Conservation (phyloP, 2,888 invertebrate species). For the Oscheius sp. region DNA sequence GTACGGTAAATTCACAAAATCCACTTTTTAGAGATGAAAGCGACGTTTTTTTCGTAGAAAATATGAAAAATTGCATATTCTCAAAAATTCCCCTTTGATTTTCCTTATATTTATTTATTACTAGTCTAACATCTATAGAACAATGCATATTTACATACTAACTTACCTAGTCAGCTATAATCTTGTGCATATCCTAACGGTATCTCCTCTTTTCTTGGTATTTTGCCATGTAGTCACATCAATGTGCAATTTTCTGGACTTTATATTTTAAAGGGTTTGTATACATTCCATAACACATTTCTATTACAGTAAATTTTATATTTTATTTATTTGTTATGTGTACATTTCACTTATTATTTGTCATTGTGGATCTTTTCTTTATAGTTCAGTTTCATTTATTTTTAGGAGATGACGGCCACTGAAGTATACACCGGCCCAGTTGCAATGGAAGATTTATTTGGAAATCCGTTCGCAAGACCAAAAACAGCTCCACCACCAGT, state of each 20-base stretch:
- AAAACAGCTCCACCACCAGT: slow-evolving; percentile 37
- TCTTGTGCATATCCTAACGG: neutral
- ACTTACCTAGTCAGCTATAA: neutral
- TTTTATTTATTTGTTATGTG: neutral
- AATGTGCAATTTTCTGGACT: no score
- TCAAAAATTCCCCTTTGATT: no score
- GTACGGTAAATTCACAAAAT: neutral
- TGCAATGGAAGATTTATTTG: slow-evolving; percentile 61
- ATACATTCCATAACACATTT: slow-evolving; percentile 3
- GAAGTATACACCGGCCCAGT: slow-evolving; percentile 10
- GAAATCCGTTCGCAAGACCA: slow-evolving; percentile 56
- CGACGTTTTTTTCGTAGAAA: no score
- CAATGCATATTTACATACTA: neutral
- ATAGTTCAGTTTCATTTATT: neutral
- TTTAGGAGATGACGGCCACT: neutral
- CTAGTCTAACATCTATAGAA: neutral
- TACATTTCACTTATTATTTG: neutral
- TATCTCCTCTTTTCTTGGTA: no score
- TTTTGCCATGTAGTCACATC: no score
- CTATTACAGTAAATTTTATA: neutral
- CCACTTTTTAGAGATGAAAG: neutral
- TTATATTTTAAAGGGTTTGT: slow-evolving; percentile 1
- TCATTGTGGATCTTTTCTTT: no score
- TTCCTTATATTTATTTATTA: no score
- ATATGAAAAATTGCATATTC: no score